Evolutionary conservation across 2,113 vertebrate genomes (phyloP), one percentile per base, ranked within the genome.

Genomic region (Gadus macrocephalus): DNA sequence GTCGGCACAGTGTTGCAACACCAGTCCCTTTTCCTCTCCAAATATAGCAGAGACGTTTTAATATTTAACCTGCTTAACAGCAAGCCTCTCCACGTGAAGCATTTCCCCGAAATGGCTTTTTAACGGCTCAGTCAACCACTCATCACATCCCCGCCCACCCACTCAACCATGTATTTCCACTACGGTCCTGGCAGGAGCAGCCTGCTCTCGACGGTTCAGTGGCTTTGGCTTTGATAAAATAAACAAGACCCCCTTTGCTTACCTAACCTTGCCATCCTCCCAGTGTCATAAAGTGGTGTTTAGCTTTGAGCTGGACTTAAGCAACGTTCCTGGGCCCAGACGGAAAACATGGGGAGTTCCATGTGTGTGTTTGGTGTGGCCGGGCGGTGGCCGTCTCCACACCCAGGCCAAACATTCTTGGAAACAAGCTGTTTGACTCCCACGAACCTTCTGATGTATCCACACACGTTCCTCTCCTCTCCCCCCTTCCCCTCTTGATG

Each of bases 291-390:
- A 85, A 84, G 72, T 77, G 71, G 72, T 76, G 76, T 67, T 67
- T 35, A 55, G 71, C 75, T 68, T 53, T 79, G 71, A 71, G 80
- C 70, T 60, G 15, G 66, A 19, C 68, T 53, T 4, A 17, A 70
- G 42, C 27, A 25, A 31, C 66, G 61, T 73, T 77, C 72, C 71
- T 15, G 58, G 60, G 67, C 73, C 81, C 66, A 71, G 78, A 81
- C 80, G 64, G 79, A 76, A 71, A 75, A 70, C 42, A 49, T 14
- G 42, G 42, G 9, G 42, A 49, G 42, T 14, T 49, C 8, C 42
- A 75, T 87, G 78, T 81, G 67, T 87, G 77, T 73, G 79, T 79
- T 83, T 70, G 74, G 75, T 72, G 67, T 73, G 72, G 69, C 42
- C 59, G 62, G n/a, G 63, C 59, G 17, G 66, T 64, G 31, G 2